phyloP scores from a whole-genome alignment of 2,888 invertebrate species.

The Caenorhabditis sinica region DNA sequence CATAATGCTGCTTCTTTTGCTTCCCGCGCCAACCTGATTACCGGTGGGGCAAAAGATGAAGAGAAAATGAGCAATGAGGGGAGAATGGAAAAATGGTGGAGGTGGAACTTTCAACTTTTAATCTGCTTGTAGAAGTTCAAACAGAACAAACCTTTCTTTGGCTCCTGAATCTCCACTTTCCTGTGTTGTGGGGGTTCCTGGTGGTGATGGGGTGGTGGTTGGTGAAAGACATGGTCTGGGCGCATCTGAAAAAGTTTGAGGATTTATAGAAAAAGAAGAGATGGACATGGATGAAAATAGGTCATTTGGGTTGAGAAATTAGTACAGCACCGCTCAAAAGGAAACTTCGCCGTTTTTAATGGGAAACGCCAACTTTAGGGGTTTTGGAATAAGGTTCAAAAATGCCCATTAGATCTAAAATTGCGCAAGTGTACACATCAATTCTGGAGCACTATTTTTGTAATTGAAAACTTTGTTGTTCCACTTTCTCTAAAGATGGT shows the following conservation, averaged over 20 bases:
- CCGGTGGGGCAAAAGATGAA: constrained; percentile 28
- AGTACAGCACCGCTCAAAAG: too few relatives aligned
- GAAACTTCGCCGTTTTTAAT: too few relatives aligned
- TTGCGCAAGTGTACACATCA: too few relatives aligned
- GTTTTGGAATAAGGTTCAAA: too few relatives aligned
- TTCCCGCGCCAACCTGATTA: constrained; percentile 56
- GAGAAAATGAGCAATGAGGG: constrained; percentile 2
- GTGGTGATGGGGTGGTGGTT: not conserved
- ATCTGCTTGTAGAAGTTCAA: constrained; percentile 5
- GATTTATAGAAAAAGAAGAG: not conserved
- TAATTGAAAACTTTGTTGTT: too few relatives aligned
- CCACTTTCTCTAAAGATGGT: too few relatives aligned
- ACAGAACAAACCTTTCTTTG: constrained; percentile 48
- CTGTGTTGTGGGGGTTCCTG: not conserved
- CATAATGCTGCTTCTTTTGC: constrained; percentile 39
- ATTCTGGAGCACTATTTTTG: too few relatives aligned
- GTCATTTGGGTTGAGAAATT: too few relatives aligned
- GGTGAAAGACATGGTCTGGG: constrained; percentile 13
- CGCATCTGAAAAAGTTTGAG: constrained; percentile 37
- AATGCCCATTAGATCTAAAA: too few relatives aligned
- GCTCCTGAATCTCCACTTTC: constrained; percentile 48
- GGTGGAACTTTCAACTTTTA: constrained; percentile 27
- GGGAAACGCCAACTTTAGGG: too few relatives aligned
- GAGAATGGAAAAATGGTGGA: not conserved
- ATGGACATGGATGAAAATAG: too few relatives aligned